phyloP scores from a whole-genome alignment of 2,113 vertebrate genomes.

The Pluvialis apricaria region DNA sequence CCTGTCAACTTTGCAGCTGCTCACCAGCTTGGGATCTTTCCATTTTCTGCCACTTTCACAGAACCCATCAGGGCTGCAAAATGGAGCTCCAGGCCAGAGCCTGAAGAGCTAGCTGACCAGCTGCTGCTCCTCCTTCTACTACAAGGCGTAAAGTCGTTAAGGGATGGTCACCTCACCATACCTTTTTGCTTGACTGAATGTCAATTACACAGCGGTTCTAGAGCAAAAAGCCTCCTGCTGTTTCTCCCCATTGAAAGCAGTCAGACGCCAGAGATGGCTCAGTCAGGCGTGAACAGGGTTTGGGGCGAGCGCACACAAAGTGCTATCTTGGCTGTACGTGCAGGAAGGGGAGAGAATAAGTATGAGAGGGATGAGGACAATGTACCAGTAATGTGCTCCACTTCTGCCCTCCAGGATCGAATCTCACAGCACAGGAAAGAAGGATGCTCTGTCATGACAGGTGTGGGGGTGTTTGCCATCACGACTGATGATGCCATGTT shows the following conservation, averaged over 20 bases:
- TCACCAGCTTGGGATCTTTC: neutral
- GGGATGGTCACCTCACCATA: neutral
- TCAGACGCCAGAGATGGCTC: neutral
- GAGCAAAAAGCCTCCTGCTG: neutral
- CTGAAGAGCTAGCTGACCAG: neutral
- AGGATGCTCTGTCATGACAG: neutral
- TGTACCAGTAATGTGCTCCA: neutral
- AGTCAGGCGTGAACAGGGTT: neutral
- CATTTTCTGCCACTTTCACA: neutral
- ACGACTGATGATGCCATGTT: neutral
- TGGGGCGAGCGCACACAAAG: neutral
- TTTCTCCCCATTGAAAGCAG: neutral
- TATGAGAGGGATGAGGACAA: neutral
- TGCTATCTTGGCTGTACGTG: rapidly evolving
- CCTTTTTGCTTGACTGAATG: neutral
- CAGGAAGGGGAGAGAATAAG: neutral
- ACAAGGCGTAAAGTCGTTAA: rapidly evolving
- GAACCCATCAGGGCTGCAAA: neutral
- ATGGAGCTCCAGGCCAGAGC: neutral
- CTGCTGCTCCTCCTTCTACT: neutral
- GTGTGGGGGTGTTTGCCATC: neutral
- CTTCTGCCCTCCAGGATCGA: neutral
- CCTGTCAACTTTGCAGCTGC: neutral
- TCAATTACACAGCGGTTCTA: neutral
- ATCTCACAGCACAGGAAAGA: neutral